These are phyloP conservation scores for Plebejus anna DNA, from an alignment of 2,888 invertebrate genomes.

Conservation along the genomic window DNA sequence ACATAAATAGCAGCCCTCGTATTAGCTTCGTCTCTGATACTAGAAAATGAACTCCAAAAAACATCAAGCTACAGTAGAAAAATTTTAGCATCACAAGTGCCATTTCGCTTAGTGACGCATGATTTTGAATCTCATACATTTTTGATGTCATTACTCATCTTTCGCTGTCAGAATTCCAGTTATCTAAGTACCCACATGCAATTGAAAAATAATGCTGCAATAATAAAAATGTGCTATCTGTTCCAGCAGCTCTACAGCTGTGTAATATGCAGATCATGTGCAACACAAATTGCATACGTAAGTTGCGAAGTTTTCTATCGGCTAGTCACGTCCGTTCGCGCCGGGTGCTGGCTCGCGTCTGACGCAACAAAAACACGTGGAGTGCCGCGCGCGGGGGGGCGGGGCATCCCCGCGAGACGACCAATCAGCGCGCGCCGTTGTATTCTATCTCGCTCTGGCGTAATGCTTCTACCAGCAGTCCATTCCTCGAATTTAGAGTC, in stretches of 20 bases:
- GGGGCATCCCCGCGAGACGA: conserved; percentile 40
- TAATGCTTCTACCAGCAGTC: conserved; percentile 52
- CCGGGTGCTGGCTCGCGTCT: conserved; percentile 51
- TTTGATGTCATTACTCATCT: too few relatives aligned
- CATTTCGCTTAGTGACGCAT: too few relatives aligned
- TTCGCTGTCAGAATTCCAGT: not conserved
- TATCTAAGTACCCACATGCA: not conserved
- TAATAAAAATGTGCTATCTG: not conserved
- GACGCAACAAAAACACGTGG: conserved; percentile 67
- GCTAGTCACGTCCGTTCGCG: conserved; percentile 47
- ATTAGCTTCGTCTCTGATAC: too few relatives aligned
- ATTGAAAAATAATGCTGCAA: not conserved
- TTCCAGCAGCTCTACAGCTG: not conserved
- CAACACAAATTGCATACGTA: conserved; percentile 34
- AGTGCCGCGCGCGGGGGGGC: conserved; percentile 48
- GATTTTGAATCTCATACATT: too few relatives aligned
- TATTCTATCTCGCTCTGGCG: conserved; percentile 48
- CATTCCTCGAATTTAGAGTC: conserved; percentile 50
- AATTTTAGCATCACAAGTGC: too few relatives aligned
- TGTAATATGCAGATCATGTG: not conserved
- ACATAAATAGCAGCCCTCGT: too few relatives aligned
- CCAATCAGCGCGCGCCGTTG: conserved; percentile 45
- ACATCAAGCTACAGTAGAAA: too few relatives aligned
- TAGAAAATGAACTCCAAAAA: too few relatives aligned
- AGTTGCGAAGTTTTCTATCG: conserved; percentile 41